These are phyloP conservation scores for Phalacrocorax aristotelis DNA, from an alignment of 2,113 vertebrate species.

Conservation along the genomic window DNA sequence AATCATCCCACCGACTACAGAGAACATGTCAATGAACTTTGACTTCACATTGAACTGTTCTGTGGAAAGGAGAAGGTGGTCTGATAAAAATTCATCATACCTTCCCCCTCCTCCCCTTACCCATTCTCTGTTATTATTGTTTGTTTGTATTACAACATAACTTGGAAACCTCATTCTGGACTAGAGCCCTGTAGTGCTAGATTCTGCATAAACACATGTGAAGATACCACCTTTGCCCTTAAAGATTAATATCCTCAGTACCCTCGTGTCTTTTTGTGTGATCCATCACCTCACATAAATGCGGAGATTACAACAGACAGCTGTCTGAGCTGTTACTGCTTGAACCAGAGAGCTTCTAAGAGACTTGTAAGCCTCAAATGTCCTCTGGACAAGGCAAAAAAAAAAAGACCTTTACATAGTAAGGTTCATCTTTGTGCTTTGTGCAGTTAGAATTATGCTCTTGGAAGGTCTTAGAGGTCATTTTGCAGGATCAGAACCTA, in stretches of 20 bases:
- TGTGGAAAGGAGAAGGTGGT: neutral
- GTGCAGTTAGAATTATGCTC: neutral
- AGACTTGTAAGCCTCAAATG: neutral
- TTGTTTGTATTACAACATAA: neutral
- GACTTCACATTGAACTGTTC: constrained; percentile 77
- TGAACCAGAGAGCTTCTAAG: neutral
- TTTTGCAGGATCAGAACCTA: neutral
- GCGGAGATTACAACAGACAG: fast-evolving
- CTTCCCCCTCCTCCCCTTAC: neutral
- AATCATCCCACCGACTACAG: constrained; percentile 75
- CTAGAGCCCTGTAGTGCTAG: neutral
- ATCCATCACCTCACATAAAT: neutral
- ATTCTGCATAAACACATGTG: fast-evolving
- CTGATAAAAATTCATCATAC: constrained; percentile 48
- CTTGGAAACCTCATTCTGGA: neutral
- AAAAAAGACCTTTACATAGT: neutral
- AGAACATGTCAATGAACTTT: constrained; percentile 84
- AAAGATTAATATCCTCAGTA: neutral
- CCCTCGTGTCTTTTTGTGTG: neutral
- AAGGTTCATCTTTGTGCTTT: neutral
- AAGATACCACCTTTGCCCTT: neutral
- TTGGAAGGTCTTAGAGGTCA: neutral
- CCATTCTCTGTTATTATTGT: neutral
- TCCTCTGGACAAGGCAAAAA: neutral
- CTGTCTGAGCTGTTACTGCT: neutral